A percentile compares a stretch with the other conserved stretches of the same genome.
Conservation (phyloP, 2,113 vertebrate genomes). For the cattle (Bos taurus) region DNA sequence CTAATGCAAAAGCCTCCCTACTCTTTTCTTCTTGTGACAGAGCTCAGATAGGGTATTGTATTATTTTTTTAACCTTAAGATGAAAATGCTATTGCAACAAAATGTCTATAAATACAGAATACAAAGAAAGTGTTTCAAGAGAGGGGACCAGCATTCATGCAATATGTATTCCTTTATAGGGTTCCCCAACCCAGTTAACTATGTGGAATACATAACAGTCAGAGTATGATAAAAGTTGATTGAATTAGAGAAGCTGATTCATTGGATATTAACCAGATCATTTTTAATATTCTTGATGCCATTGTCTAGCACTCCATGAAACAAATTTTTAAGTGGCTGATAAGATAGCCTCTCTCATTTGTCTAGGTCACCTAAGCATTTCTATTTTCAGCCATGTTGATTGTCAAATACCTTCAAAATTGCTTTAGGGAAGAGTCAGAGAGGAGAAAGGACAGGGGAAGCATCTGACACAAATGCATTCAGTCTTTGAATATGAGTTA, state of each 20-base stretch:
- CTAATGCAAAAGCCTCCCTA: not conserved
- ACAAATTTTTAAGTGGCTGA: not conserved
- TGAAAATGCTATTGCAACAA: not conserved
- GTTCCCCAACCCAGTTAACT: not conserved
- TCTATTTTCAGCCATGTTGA: not conserved
- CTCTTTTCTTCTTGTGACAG: not conserved
- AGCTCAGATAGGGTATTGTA: not conserved
- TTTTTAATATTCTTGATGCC: not conserved
- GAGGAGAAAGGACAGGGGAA: not conserved
- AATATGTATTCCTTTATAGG: not conserved
- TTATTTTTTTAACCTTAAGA: not conserved
- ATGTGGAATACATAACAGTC: not conserved
- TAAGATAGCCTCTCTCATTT: not conserved
- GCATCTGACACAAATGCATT: not conserved
- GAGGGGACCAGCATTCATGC: not conserved
- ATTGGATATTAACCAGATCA: not conserved
- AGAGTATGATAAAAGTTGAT: not conserved
- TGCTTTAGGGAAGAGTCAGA: not conserved
- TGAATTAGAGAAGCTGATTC: not conserved
- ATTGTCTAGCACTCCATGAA: not conserved
- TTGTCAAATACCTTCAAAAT: not conserved
- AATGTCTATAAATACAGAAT: not conserved
- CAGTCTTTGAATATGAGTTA: constrained; percentile 1
- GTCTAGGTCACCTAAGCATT: not conserved
- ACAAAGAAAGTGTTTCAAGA: not conserved